Conservation (phyloP, 37 sponge, comb jelly and placozoan genomes). For the Aplysina aerophoba region DNA sequence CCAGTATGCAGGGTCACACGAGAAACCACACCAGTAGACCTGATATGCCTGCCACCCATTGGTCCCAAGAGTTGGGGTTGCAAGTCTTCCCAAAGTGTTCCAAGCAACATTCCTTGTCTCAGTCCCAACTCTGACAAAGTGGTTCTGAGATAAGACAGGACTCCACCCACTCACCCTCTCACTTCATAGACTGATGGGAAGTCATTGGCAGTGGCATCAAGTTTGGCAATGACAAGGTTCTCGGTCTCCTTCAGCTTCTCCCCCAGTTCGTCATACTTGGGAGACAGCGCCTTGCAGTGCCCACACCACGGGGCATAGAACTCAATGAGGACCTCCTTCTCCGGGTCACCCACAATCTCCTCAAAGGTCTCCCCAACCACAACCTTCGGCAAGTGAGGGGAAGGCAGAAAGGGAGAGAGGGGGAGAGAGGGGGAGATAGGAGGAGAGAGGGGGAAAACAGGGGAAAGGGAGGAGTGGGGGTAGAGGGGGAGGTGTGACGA, state of each 20-base stretch:
- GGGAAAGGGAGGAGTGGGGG: neutral
- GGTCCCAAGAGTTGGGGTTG: neutral
- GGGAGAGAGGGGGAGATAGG: neutral
- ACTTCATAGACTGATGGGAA: conserved; percentile 76
- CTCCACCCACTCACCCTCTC: conserved; percentile 70
- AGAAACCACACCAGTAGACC: neutral
- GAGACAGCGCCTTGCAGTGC: conserved; percentile 91
- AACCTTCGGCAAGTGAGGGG: conserved; percentile 36
- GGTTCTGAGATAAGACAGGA: too few relatives aligned
- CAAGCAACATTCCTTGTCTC: too few relatives aligned
- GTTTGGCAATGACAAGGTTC: conserved; percentile 90
- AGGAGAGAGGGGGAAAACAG: neutral
- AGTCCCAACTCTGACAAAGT: too few relatives aligned
- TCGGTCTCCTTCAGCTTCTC: conserved; percentile 81
- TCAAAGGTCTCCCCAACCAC: conserved; percentile 91
- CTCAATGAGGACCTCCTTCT: conserved; percentile 89
- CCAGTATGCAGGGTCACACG: too few relatives aligned
- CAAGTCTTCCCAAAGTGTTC: neutral
- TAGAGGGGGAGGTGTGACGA: too few relatives aligned
- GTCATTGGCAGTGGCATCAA: conserved; percentile 94
- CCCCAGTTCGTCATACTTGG: conserved; percentile 89
- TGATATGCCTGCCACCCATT: too few relatives aligned
- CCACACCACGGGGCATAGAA: conserved; percentile 98
- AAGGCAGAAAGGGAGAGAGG: neutral
- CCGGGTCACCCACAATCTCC: conserved; percentile 78